phyloP scores from a whole-genome alignment of 2,888 invertebrate species.

The Bugulina stolonifera region DNA sequence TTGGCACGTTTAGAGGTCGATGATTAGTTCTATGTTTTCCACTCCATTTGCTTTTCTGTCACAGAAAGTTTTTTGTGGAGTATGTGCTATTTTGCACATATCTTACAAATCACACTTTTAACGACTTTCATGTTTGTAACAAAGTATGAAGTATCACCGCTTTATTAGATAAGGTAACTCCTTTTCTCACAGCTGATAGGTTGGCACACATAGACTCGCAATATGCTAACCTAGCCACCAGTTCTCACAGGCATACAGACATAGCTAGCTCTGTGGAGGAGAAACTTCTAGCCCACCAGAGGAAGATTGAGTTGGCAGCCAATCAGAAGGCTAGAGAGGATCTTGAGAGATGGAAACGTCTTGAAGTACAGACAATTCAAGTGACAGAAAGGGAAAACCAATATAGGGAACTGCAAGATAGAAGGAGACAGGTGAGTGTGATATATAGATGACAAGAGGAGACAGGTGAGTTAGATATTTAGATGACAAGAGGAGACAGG shows the following conservation, averaged over 20 bases:
- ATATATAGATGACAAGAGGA: background rate
- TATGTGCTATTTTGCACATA: no score
- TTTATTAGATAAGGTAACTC: no score
- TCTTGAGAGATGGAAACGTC: background rate
- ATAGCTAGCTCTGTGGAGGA: conserved; percentile 9
- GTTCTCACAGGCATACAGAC: background rate
- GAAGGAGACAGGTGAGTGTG: conserved; percentile 5
- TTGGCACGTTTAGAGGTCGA: no score
- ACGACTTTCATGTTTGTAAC: no score
- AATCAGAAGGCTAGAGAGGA: background rate
- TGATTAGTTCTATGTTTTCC: no score
- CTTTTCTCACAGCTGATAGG: conserved; percentile 2
- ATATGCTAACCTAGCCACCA: background rate
- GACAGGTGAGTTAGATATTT: background rate
- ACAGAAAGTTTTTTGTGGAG: no score
- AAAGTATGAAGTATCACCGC: no score
- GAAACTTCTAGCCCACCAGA: conserved; percentile 1
- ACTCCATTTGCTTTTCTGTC: no score
- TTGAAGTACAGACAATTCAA: conserved; percentile 3
- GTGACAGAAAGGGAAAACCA: conserved; percentile 5
- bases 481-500: background rate
- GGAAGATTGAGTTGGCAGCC: conserved; percentile 2
- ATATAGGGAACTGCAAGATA: conserved; percentile 10
- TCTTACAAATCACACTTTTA: no score
- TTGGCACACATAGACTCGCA: conserved; percentile 1